Evolutionary conservation across 2,797 vertebrate genomes (phyloP).

Genomic region (Peromyscus melanophrys): DNA sequence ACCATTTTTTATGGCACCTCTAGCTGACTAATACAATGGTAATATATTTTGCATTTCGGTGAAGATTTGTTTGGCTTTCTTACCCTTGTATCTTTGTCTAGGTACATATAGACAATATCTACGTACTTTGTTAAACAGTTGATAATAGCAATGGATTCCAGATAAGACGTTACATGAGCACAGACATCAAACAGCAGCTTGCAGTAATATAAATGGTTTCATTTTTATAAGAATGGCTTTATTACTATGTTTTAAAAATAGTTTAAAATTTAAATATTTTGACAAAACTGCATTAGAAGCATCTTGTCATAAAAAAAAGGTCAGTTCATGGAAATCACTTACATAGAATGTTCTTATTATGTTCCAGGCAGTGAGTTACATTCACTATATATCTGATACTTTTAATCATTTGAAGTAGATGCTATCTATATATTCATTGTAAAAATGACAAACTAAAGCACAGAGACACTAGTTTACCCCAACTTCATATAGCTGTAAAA

Average conservation of each 20-base stretch:
- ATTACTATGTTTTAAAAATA: conserved; percentile 27
- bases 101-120: background rate
- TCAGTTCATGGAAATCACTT: background rate
- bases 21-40: background rate
- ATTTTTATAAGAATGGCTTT: conserved; percentile 15
- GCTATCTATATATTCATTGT: background rate
- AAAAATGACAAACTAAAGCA: background rate
- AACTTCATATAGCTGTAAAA: background rate
- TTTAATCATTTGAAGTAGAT: background rate
- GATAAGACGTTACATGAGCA: background rate
- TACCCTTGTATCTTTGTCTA: conserved; percentile 9
- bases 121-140: background rate
- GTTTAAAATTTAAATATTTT: conserved; percentile 62
- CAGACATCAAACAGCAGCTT: background rate
- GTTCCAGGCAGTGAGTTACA: background rate
- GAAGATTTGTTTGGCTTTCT: background rate
- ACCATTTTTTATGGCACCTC: background rate
- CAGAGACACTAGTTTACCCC: background rate
- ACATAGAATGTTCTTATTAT: background rate
- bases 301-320: conserved; percentile 23
- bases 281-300: background rate
- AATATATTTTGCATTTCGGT: background rate
- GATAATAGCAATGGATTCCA: conserved; percentile 22
- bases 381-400: background rate
- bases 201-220: conserved; percentile 16